Evolutionary conservation across 2,797 vertebrate species (phyloP).

Genomic region (Cottoperca gobio): DNA sequence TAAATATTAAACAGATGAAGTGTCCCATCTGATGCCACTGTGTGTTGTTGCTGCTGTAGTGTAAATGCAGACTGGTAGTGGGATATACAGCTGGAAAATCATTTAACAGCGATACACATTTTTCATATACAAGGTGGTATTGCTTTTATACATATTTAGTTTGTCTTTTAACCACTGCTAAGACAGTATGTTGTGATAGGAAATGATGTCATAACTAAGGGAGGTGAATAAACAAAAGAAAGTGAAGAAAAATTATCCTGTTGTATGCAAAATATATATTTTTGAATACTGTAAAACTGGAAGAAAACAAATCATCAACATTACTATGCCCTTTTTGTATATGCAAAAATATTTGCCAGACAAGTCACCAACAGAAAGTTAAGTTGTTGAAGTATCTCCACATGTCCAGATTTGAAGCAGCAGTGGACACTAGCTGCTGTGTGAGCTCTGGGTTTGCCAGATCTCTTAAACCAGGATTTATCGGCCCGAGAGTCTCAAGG

Average conservation of each 20-base stretch:
- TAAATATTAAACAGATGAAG: slow-evolving; percentile 80
- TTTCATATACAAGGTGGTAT: background rate
- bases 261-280: background rate
- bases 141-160: background rate
- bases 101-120: slow-evolving; percentile 10
- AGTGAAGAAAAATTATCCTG: background rate
- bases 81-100: background rate
- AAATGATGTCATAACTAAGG: background rate
- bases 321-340: background rate
- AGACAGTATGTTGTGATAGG: background rate
- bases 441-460: slow-evolving; percentile 51
- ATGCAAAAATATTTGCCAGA: background rate
- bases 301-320: background rate
- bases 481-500: slow-evolving; percentile 58
- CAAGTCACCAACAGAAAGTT: background rate
- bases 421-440: slow-evolving; percentile 36
- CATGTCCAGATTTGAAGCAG: slow-evolving; percentile 32
- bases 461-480: slow-evolving; percentile 72
- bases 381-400: background rate
- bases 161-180: background rate
- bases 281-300: background rate
- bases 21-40: slow-evolving; percentile 74
- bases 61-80: slow-evolving; percentile 36
- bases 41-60: slow-evolving; percentile 38
- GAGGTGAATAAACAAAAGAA: background rate